Base-by-base conservation (phyloP, 2,888 invertebrate genomes). In the Plagodis pulveraria region DNA sequence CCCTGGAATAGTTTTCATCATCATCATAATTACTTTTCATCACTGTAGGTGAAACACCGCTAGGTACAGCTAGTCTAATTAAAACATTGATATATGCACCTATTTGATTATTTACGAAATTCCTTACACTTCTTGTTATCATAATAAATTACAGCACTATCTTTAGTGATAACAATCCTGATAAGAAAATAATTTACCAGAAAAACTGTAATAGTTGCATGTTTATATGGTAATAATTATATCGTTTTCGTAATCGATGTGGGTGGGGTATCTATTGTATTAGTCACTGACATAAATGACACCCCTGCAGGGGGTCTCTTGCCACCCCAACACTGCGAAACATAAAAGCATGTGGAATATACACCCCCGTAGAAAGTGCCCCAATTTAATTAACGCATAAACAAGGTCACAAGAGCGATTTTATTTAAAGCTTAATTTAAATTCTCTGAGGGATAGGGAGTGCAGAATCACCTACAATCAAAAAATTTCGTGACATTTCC, bases 271-370 rank as follows among this genome's bases (percentile, higher is more conserved):
- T 36, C 36, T 8, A 43, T 47, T 4, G 55, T 60, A 57, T 79
- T 79, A 81, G 73, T 78, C 76, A 79, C 66, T 69, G 56, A 71
- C 58, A 65, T 66, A 69, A 65, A 54, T 43, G 69, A 70, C 69
- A 71, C 78, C 83, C 83, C 73, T 63, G 71, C 60, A 59, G 73
- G 80, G 74, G 76, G 78, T 77, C 74, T 58, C 65, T 44, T 52
- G 57, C 73, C 80, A 82, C 86, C 88, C 86, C 69, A 77, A 60
- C 85, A 80, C 78, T 64, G 64, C 71, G 81, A 81, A 83, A 72
- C 66, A 69, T 38, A 36, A 70, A 73, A 72, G 63, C 70, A 71
- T 70, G 62, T 64, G 63, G 62, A 63, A 40, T 40, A 40, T 2
- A 66, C 58, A 50, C 69, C 66, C 75, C 70, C 62, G 61, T 60